Base-by-base conservation (phyloP, 2,797 vertebrate genomes). In the Phoeniculus purpureus region DNA sequence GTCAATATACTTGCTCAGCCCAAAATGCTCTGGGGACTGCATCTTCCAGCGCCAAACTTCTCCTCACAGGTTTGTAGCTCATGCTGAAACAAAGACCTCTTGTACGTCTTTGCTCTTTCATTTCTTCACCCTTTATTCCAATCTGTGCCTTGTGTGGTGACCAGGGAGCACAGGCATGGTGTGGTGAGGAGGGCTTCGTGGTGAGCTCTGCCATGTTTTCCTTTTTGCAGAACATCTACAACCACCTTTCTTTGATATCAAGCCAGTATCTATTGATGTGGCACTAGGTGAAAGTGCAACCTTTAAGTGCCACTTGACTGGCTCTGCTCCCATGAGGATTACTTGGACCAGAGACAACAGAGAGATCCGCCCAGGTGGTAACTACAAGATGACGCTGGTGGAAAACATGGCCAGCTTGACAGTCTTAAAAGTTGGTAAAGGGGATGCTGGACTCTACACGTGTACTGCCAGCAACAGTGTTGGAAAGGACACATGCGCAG, bases 311-410 rank as follows among this genome's bases (percentile, higher is more conserved):
- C 99, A 98, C 45, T 45, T 99, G 85, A 99, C 98, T 47, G 99
- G 99, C 55, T 99, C 99, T 20, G 95, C 98, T 23, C 99, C 99
- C 14, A 98, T 99, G 92, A 98, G 98, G 95, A 98, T 99, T 96
- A 98, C 98, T 80, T 99, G 99, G 99, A 97, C 98, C 66, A 99
- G 99, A 97, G 98, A 99, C 43, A 98, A 98, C 76, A 94, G 96
- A 92, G 98, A 98, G 94, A 97, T 99, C 84, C 98, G 98, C 34
- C 97, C 98, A 48, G 98, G 98, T 79, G 97, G 98, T 79, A 99
- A 99, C 96, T 98, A 99, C 96, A 99, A 99, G 96, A 98, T 99
- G 91, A 97, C 99, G 26, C 97, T 99, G 92, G 98, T 98, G 88
- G 98, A 99, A 97, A 99, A 99, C 74, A 98, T 94, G 0, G 98